A percentile compares a stretch with the other conserved stretches of the same genome.
Conservation (phyloP, 2,113 vertebrate genomes). For the Falcunculus frontatus region DNA sequence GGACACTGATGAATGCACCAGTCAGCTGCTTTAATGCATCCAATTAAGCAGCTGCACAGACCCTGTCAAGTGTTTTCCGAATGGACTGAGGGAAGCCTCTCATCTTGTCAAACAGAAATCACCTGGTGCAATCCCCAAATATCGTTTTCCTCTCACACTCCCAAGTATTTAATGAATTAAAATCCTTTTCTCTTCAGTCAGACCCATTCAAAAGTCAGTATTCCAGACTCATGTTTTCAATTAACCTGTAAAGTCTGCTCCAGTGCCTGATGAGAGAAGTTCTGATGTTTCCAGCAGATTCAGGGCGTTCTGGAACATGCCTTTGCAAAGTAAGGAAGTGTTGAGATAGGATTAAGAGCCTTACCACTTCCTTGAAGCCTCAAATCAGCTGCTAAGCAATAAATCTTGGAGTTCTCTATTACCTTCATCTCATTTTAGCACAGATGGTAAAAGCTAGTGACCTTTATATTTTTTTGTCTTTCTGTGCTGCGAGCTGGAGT, state of each 20-base stretch:
- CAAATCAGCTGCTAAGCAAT: slow-evolving; percentile 39
- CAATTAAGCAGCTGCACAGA: neutral
- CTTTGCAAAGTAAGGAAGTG: neutral
- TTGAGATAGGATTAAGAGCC: neutral
- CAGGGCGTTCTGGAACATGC: neutral
- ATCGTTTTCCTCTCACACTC: neutral
- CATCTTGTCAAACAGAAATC: neutral
- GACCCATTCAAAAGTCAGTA: neutral
- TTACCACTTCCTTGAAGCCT: neutral
- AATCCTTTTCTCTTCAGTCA: neutral
- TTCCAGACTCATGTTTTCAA: neutral
- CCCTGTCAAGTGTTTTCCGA: neutral
- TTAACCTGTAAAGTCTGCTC: neutral
- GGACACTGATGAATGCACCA: neutral
- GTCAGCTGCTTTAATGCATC: neutral
- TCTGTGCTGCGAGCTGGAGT: slow-evolving; percentile 13
- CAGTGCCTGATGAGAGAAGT: neutral
- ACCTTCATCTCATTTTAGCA: slow-evolving; percentile 41
- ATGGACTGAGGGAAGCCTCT: neutral
- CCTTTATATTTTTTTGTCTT: slow-evolving; percentile 44
- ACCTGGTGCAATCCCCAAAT: neutral
- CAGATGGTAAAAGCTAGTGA: slow-evolving; percentile 33
- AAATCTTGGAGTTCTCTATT: slow-evolving; percentile 43
- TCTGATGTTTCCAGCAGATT: neutral
- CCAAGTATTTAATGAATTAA: neutral